Evolutionary conservation across 2,888 invertebrate species (phyloP).

Genomic region (Diogma glabrata): DNA sequence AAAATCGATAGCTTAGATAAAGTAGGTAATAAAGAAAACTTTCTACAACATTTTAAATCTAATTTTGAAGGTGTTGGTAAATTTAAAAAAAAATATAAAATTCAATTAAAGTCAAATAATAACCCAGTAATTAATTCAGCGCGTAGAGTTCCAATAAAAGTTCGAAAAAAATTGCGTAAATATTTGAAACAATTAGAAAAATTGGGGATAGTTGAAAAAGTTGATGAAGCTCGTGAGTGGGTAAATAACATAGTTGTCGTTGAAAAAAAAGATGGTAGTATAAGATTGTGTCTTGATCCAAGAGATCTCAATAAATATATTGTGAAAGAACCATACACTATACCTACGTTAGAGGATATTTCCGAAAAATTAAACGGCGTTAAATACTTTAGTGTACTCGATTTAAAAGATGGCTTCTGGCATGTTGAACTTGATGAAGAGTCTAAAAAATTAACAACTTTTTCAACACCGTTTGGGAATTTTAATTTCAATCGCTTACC

Average conservation of each 20-base stretch:
- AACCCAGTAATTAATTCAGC: conserved; percentile 5
- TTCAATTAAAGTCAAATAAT: too few species aligned
- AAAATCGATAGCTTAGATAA: too few species aligned
- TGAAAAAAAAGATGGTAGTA: conserved; percentile 13
- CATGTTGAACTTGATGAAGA: conserved; percentile 15
- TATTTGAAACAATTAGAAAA: conserved; percentile 6
- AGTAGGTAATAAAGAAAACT: too few species aligned
- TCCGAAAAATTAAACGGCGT: conserved; percentile 17
- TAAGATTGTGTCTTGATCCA: conserved; percentile 16
- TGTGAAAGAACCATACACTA: conserved; percentile 12
- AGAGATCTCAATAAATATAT: conserved; percentile 15
- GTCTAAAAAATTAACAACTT: conserved; percentile 14
- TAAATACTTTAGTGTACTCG: too few species aligned
- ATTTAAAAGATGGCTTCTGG: conserved; percentile 16
- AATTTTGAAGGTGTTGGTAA: too few species aligned
- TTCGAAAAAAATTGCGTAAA: background rate
- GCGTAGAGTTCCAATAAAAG: conserved; percentile 7
- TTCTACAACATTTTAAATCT: too few species aligned
- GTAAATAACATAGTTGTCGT: conserved; percentile 12
- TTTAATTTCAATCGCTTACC: conserved; percentile 16
- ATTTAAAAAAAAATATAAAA: too few species aligned
- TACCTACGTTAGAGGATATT: conserved; percentile 17
- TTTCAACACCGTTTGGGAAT: conserved; percentile 17
- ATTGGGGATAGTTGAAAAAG: conserved; percentile 10
- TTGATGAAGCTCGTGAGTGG: conserved; percentile 11